These are phyloP conservation scores for Anolis carolinensis DNA, from an alignment of 2,113 vertebrate genomes.

Conservation along the genomic window DNA sequence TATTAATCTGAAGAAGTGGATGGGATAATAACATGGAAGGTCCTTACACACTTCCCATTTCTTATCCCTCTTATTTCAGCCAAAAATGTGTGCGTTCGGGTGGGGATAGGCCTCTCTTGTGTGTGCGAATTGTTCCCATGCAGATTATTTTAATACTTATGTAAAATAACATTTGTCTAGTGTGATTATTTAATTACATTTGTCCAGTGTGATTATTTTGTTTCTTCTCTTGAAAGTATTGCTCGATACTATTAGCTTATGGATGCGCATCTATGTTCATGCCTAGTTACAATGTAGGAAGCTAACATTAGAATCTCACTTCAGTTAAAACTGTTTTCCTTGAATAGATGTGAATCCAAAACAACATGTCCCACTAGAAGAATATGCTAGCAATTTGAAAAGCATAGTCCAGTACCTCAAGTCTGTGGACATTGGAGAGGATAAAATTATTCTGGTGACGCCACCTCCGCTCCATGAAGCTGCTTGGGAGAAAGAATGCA, in stretches of 20 bases:
- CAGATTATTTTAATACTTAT: background rate
- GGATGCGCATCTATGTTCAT: background rate
- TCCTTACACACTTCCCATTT: background rate
- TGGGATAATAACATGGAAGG: background rate
- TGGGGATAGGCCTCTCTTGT: background rate
- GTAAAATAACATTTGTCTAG: background rate
- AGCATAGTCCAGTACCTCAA: constrained; percentile 80
- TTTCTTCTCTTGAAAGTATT: rapidly evolving
- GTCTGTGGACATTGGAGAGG: constrained; percentile 74
- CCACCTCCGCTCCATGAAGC: constrained; percentile 87
- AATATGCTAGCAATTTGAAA: constrained; percentile 84
- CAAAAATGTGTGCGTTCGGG: background rate
- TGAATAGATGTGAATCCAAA: constrained; percentile 85
- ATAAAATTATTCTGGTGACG: constrained; percentile 85
- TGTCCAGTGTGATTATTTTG: background rate
- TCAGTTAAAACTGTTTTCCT: background rate
- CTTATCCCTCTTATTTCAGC: background rate
- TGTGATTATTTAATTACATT: background rate
- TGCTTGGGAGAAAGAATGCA: constrained; percentile 87
- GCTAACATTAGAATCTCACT: background rate
- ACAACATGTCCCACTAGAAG: constrained; percentile 89
- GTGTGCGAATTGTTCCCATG: background rate
- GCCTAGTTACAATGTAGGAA: background rate
- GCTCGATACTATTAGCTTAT: background rate
- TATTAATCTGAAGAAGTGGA: too few species aligned